Conservation (phyloP, 1,140 invertebrate species). For the Hylyphantes graminicola region DNA sequence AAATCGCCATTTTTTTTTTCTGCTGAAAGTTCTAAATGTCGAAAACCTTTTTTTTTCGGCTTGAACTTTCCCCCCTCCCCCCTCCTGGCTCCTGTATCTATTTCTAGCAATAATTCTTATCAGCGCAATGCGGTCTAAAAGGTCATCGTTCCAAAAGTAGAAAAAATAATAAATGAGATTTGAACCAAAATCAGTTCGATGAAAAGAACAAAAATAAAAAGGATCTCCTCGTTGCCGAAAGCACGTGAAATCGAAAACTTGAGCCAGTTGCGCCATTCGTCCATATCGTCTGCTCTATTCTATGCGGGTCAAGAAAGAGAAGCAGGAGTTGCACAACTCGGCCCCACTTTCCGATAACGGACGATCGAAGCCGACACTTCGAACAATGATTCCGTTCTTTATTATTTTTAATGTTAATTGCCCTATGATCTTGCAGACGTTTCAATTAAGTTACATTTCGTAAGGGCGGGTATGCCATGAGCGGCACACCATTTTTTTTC, state of each 20-base stretch:
- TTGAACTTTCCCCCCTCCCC: not conserved
- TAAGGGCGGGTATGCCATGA: too few species aligned
- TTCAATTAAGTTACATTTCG: too few species aligned
- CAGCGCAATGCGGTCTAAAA: conserved; percentile 15
- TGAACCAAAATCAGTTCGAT: not conserved
- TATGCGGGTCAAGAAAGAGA: conserved; percentile 49
- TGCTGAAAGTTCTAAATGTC: too few species aligned
- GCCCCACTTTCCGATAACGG: conserved; percentile 41
- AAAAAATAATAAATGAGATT: conserved; percentile 13
- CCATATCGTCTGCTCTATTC: conserved; percentile 34
- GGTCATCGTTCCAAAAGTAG: conserved; percentile 40
- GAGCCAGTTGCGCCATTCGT: conserved; percentile 21
- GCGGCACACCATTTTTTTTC: too few species aligned
- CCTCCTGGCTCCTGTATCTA: not conserved
- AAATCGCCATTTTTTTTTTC: too few species aligned
- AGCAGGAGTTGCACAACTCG: conserved; percentile 47
- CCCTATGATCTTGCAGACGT: not conserved
- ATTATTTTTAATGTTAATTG: conserved; percentile 46
- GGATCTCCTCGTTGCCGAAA: conserved; percentile 16
- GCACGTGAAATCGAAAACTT: conserved; percentile 32
- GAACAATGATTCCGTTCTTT: conserved; percentile 39
- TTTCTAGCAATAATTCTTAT: conserved; percentile 9
- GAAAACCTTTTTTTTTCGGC: too few species aligned
- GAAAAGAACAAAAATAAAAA: conserved; percentile 16
- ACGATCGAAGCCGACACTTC: conserved; percentile 26